These are phyloP conservation scores for Oreochromis aureus DNA, from an alignment of 2,113 vertebrate genomes.

Conservation along the genomic window DNA sequence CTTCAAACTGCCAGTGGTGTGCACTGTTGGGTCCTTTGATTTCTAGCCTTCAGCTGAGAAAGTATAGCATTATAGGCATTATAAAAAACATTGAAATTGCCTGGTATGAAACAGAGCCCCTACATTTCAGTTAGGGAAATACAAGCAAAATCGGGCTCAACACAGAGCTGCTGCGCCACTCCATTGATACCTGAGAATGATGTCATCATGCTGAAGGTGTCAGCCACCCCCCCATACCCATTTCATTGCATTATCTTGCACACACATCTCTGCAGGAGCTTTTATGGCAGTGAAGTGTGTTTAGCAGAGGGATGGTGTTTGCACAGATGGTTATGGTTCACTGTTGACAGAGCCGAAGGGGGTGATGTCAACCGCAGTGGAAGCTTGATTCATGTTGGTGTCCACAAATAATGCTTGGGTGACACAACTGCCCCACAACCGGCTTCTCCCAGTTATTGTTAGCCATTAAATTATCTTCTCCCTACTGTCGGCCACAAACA, in stretches of 20 bases:
- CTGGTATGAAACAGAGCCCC: slow-evolving; percentile 37
- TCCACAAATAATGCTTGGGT: background rate
- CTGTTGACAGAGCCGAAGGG: slow-evolving; percentile 14
- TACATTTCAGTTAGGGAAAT: slow-evolving; percentile 27
- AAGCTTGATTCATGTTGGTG: background rate
- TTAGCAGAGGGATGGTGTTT: slow-evolving; percentile 9
- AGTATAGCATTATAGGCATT: slow-evolving; percentile 7
- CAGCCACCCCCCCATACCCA: background rate
- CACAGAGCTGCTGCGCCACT: slow-evolving; percentile 68
- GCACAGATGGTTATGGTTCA: slow-evolving; percentile 40
- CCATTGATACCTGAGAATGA: slow-evolving; percentile 68
- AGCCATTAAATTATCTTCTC: background rate
- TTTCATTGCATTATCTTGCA: slow-evolving; percentile 1
- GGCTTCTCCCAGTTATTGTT: background rate
- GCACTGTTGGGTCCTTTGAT: background rate
- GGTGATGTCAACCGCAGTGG: slow-evolving; percentile 33
- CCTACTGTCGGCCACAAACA: background rate
- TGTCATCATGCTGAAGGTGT: slow-evolving; percentile 67
- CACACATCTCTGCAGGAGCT: background rate
- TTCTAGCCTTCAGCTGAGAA: background rate
- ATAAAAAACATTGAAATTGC: slow-evolving; percentile 15
- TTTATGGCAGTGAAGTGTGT: slow-evolving; percentile 2
- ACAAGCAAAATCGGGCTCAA: slow-evolving; percentile 34
- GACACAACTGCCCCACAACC: background rate
- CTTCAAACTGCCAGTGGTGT: background rate